Evolutionary conservation across 2,113 vertebrate genomes (phyloP).

Genomic region (Leucopsar rothschildi): DNA sequence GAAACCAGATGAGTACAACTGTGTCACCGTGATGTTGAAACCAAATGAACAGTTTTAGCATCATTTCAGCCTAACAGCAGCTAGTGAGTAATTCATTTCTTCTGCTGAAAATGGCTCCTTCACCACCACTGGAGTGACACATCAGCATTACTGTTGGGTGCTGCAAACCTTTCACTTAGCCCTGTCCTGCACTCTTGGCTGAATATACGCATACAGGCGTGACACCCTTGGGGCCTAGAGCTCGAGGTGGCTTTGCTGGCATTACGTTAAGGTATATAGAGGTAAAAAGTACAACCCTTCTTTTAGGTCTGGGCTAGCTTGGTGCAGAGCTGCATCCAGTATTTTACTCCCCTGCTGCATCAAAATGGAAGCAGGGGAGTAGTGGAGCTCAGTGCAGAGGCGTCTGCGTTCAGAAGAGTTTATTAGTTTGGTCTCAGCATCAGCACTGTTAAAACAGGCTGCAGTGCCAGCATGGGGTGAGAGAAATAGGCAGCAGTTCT

Average conservation of each 20-base stretch:
- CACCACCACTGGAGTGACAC: background rate
- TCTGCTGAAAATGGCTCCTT: background rate
- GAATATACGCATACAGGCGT: rapidly evolving
- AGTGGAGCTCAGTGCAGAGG: background rate
- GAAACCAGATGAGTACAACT: background rate
- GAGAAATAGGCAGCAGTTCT: background rate
- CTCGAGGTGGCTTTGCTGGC: background rate
- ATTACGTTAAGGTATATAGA: background rate
- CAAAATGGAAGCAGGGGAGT: background rate
- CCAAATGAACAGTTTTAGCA: background rate
- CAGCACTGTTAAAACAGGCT: background rate
- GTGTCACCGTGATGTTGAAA: conserved; percentile 40
- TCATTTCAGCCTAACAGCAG: background rate
- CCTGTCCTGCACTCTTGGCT: background rate
- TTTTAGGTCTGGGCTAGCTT: background rate
- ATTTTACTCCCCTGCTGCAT: background rate
- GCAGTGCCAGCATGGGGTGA: background rate
- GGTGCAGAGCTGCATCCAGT: background rate
- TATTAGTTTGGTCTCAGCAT: background rate
- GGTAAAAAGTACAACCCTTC: background rate
- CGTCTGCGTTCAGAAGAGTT: background rate
- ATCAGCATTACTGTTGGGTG: rapidly evolving
- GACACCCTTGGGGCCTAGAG: background rate
- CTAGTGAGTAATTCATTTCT: background rate
- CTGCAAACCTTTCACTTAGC: background rate